These are phyloP conservation scores for Craniophora ligustri DNA, from an alignment of 2,888 invertebrate genomes.

Conservation along the genomic window DNA sequence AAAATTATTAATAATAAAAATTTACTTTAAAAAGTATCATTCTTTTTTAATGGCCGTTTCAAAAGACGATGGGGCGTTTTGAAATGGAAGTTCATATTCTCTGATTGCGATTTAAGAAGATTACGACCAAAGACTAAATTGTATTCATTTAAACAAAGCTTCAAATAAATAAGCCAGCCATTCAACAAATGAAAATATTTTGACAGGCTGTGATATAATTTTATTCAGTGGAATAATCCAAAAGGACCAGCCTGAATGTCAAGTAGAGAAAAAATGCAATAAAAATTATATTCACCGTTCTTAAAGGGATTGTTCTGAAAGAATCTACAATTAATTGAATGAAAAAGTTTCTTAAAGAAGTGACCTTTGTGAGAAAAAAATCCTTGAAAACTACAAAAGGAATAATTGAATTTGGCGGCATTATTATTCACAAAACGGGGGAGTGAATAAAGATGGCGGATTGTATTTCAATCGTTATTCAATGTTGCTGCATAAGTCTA, in stretches of 20 bases:
- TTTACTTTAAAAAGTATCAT: too few species aligned
- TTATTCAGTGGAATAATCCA: conserved; percentile 9
- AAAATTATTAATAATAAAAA: too few species aligned
- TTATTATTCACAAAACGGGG: conserved; percentile 23
- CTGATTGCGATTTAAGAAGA: conserved; percentile 26
- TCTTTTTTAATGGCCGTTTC: too few species aligned
- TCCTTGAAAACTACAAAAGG: conserved; percentile 22
- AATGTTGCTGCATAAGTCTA: background rate
- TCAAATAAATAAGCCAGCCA: conserved; percentile 36
- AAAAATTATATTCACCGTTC: background rate
- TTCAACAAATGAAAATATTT: conserved; percentile 36
- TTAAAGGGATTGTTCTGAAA: conserved; percentile 9
- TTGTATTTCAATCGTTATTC: background rate
- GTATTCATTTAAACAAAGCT: conserved; percentile 40
- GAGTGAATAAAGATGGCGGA: conserved; percentile 7
- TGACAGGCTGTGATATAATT: conserved; percentile 35
- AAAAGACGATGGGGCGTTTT: too few species aligned
- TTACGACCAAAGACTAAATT: conserved; percentile 36
- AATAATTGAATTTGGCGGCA: conserved; percentile 32
- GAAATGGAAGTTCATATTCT: conserved; percentile 15
- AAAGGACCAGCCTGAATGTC: background rate
- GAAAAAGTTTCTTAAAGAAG: conserved; percentile 25
- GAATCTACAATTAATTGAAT: conserved; percentile 31
- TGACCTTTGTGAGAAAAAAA: conserved; percentile 22
- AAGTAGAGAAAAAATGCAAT: background rate